Conservation (phyloP, 2,888 invertebrate genomes). For the Halictus quadricinctus region DNA sequence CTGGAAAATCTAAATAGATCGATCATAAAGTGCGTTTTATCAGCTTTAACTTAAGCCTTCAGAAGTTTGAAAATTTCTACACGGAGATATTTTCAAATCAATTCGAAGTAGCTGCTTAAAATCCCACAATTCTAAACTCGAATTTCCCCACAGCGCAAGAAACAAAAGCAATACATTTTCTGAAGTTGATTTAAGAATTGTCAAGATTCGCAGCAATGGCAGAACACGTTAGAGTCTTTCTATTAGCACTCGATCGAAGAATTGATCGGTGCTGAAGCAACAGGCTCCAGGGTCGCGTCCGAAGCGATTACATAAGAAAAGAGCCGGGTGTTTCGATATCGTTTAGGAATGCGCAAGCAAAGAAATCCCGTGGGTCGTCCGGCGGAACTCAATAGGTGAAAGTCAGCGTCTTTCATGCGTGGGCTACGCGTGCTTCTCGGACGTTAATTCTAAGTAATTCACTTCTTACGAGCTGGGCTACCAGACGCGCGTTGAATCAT, state of each 20-base stretch:
- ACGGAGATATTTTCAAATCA: too few relatives aligned
- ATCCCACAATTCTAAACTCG: too few relatives aligned
- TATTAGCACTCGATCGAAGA: background rate
- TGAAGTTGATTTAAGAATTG: background rate
- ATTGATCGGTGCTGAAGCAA: conserved; percentile 5
- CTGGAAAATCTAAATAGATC: background rate
- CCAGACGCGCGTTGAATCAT: conserved; percentile 33
- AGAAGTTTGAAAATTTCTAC: too few relatives aligned
- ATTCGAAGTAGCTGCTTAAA: too few relatives aligned
- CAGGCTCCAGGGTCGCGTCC: conserved; percentile 4
- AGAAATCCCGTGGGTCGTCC: conserved; percentile 42
- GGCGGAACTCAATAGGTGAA: conserved; percentile 61
- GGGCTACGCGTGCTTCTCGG: conserved; percentile 42
- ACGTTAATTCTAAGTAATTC: conserved; percentile 45
- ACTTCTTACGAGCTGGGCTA: conserved; percentile 13
- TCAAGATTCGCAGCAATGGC: background rate
- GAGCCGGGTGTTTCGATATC: conserved; percentile 28
- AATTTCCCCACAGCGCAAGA: background rate
- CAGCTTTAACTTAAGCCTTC: background rate
- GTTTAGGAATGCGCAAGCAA: conserved; percentile 46
- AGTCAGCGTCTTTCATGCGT: conserved; percentile 66
- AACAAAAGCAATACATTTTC: background rate
- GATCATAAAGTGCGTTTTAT: background rate
- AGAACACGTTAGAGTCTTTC: background rate
- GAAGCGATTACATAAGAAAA: conserved; percentile 29